Evolutionary conservation across 1,140 invertebrate genomes (phyloP), one percentile per base, ranked within the genome.

Genomic region (Drosophila fuyamai): DNA sequence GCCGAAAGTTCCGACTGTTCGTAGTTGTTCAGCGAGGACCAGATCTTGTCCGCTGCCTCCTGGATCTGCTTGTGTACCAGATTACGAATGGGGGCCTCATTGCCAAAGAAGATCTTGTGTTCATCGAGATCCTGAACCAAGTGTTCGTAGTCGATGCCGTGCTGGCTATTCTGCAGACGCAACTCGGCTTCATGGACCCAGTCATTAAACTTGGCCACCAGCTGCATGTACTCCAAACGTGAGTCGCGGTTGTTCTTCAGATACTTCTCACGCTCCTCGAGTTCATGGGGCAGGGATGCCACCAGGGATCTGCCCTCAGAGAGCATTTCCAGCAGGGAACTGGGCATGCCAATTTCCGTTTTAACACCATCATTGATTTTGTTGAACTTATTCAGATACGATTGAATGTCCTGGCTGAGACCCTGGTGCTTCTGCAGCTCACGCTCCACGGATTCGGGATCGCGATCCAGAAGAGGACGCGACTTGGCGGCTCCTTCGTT

Each of bases 171-270:
- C 70, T 96, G 94, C 7, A 98, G 90, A 23, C 96, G 94, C 53
- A 96, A 94, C 71, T 96, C 95, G 4, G 97, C 97, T 80, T 97
- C 96, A 68, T 95, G 95, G 0, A 98, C 95, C 98, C 98, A 99
- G 38, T 94, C 94, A 67, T 95, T 95, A 4, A 98, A 94, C 93
- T 95, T 96, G n/a, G 96, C 95, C 27, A 96, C 95, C 5, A 96
- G 92, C 65, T 94, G 93, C 79, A 95, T 93, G 76, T 97, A 96
- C 76, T 97, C 95, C 29, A 96, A 92, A 38, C 97, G 94, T 62
- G 96, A 94, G 76, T 96, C 94, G 81, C 96, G 96, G 84, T 98
- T 98, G 60, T 95, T 95, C 59, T 96, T 94, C 29, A 98, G 92
- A 92, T 98, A 97, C 91, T 96, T 95, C 47, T 95, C 94, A 59